Conservation (phyloP, 1,140 invertebrate genomes). For the Coenobita brevimanus region DNA sequence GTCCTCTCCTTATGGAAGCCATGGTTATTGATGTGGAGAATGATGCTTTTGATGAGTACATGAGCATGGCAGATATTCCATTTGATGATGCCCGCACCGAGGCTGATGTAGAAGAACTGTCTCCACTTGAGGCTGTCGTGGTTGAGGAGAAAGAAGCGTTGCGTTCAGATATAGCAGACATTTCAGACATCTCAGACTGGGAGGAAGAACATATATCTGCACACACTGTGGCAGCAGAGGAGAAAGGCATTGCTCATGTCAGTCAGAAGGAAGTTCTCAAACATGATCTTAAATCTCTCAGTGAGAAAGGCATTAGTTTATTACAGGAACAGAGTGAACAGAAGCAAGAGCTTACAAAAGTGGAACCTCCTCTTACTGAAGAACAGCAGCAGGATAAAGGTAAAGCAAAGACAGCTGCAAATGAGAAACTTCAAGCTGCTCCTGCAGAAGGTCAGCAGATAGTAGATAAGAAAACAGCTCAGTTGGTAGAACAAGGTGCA, state of each 20-base stretch:
- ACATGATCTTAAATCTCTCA: conserved; percentile 61
- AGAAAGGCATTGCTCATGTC: conserved; percentile 59
- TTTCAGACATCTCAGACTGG: conserved; percentile 65
- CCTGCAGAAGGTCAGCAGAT: conserved; percentile 2
- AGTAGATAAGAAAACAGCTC: conserved; percentile 31
- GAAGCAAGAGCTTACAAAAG: not conserved
- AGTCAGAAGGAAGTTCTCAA: conserved; percentile 53
- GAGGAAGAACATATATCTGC: conserved; percentile 54
- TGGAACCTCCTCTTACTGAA: conserved; percentile 10
- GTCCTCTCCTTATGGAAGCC: conserved; percentile 90
- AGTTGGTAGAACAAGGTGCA: conserved; percentile 51
- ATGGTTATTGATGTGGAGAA: conserved; percentile 90
- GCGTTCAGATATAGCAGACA: conserved; percentile 67
- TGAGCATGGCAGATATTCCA: conserved; percentile 80
- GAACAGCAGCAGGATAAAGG: conserved; percentile 39
- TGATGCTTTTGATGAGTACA: conserved; percentile 82
- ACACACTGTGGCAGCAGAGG: conserved; percentile 45
- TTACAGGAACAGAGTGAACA: conserved; percentile 52
- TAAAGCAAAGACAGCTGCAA: conserved; percentile 17
- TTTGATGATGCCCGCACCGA: conserved; percentile 78
- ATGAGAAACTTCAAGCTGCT: conserved; percentile 8
- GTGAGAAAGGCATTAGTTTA: conserved; percentile 60
- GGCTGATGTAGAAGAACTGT: conserved; percentile 88
- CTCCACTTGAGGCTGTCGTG: conserved; percentile 71
- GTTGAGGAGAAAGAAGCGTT: conserved; percentile 63